These are phyloP conservation scores for Patella vulgata DNA, from an alignment of 1,140 invertebrate genomes.

Conservation along the genomic window DNA sequence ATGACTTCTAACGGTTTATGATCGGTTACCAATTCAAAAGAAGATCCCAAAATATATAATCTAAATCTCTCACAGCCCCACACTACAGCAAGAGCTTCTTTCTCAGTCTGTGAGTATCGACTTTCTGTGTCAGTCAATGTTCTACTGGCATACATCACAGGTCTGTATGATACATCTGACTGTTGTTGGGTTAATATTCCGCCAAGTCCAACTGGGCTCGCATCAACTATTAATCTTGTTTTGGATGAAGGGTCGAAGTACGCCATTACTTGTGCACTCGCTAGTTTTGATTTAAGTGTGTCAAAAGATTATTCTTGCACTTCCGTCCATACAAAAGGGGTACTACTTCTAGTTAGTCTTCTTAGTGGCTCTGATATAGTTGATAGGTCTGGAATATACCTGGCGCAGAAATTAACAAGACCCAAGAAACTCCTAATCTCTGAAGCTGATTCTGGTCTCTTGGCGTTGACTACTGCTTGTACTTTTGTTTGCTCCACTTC, in stretches of 20 bases:
- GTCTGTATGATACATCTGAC: background rate
- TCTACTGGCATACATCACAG: conserved; percentile 2
- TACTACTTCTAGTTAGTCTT: conserved; percentile 14
- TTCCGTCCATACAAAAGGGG: conserved; percentile 9
- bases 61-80: conserved; percentile 65
- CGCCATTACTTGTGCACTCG: background rate
- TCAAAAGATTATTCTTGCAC: conserved; percentile 11
- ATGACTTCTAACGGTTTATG: background rate
- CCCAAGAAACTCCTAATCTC: conserved; percentile 38
- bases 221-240: background rate
- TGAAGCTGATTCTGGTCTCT: conserved; percentile 7
- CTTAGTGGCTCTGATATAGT: conserved; percentile 26
- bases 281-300: background rate
- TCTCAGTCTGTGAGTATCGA: conserved; percentile 5
- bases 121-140: conserved; percentile 4
- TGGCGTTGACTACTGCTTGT: conserved; percentile 20
- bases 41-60: conserved; percentile 6
- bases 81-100: conserved; percentile 46
- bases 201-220: too few species aligned
- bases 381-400: conserved; percentile 26
- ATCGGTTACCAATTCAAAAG: background rate
- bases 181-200: background rate
- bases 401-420: conserved; percentile 27
- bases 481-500: conserved; percentile 21
- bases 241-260: background rate